A percentile compares a stretch with the other conserved stretches of the same genome.
These are phyloP conservation scores for Chrysolina oricalcia DNA, from an alignment of 2,888 invertebrate genomes.

Conservation along the genomic window DNA sequence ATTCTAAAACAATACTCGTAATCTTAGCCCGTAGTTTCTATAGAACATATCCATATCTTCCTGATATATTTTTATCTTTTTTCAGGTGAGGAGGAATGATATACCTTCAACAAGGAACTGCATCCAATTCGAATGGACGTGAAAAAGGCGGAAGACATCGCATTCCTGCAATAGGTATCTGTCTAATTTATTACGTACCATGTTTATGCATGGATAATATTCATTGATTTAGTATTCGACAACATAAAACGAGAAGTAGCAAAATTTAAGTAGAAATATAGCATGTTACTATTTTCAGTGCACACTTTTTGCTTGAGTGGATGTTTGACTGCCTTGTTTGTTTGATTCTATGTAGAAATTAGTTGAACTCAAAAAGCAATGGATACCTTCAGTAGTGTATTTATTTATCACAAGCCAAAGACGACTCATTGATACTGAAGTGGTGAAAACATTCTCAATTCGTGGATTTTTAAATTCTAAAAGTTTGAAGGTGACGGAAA, in stretches of 20 bases:
- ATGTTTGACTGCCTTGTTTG: neutral
- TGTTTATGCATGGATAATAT: constrained; percentile 2
- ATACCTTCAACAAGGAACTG: neutral
- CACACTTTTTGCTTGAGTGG: neutral
- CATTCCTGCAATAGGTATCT: neutral
- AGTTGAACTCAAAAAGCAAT: neutral
- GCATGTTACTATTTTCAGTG: neutral
- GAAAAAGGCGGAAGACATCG: neutral
- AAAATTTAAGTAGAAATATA: neutral
- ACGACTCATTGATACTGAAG: neutral
- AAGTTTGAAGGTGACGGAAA: too few species aligned
- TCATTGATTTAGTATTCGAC: constrained; percentile 1
- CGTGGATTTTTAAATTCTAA: too few species aligned
- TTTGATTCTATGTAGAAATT: neutral
- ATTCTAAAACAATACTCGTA: too few species aligned
- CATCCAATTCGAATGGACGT: neutral
- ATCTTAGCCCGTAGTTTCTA: neutral
- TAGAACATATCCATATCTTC: neutral
- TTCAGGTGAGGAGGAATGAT: neutral
- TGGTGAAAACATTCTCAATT: neutral
- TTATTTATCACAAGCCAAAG: neutral
- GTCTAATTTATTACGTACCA: neutral
- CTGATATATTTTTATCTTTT: neutral
- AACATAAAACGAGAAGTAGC: neutral
- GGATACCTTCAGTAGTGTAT: neutral